phyloP scores from a whole-genome alignment of 2,113 vertebrate species.

The Regulus satrapa region DNA sequence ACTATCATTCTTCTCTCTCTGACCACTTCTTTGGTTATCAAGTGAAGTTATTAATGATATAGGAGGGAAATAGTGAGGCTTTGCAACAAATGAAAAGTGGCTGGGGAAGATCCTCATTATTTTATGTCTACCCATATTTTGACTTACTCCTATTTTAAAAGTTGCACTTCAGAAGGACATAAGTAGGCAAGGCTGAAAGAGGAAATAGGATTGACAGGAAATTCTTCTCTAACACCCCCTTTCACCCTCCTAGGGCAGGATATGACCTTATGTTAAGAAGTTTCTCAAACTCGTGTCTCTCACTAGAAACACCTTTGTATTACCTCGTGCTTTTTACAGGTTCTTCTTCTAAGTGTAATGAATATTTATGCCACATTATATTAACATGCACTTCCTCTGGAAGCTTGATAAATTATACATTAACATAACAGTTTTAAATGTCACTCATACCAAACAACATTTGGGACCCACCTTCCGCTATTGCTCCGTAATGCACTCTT shows the following conservation, averaged over 20 bases:
- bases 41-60: background rate
- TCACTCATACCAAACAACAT: background rate
- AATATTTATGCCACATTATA: background rate
- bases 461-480: background rate
- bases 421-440: background rate
- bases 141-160: background rate
- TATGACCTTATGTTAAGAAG: background rate
- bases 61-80: background rate
- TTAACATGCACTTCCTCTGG: background rate
- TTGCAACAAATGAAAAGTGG: background rate
- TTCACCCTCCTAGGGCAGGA: background rate
- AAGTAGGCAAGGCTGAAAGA: background rate
- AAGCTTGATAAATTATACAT: background rate
- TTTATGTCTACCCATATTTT: background rate
- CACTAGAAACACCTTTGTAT: background rate
- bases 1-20: background rate
- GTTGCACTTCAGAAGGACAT: background rate
- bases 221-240: background rate
- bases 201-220: background rate
- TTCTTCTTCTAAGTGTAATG: background rate
- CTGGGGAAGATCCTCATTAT: background rate
- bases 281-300: background rate
- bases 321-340: background rate
- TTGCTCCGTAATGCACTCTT: background rate
- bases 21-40: background rate